Base-by-base conservation (phyloP, 2,113 vertebrate genomes). In the Alces alces region DNA sequence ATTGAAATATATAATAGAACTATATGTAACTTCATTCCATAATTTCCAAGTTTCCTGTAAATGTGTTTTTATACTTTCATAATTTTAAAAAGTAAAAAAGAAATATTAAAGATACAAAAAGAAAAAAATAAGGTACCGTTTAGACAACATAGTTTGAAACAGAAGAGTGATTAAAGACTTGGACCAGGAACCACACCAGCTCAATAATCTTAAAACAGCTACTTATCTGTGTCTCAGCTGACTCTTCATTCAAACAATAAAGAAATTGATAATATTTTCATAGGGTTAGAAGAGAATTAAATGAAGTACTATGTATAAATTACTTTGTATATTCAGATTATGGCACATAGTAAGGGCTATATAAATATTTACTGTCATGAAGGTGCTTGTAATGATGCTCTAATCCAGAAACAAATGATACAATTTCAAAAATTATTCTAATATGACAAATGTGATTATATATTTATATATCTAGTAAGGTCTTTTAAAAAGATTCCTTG, bases 121-220 rank as follows among this genome's bases (percentile, higher is more conserved):
- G 19, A 70, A 70, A 70, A 73, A 4, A 80, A n/a, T 57, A 17
- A 95, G 84, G 50, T 19, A 43, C 73, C n/a, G 36, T 76, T 95
- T 90, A 73, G 10, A 60, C 70, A 93, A 70, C 17, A 33, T 43
- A 1, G 2, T 55, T 50, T 55, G 2, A 50, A 86, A 15, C 14
- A 79, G 11, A 25, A 70, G 12, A 91, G 14, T 92, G 6, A 54
- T 70, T 87, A 36, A 79, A 96, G 25, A 47, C 6, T 6, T 36
- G 12, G 1, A 58, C 2, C 0, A 15, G 50, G 0, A 50, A 2
- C 3, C 14, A 76, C 3, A 82, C 5, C 4, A 47, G 14, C 9
- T 66, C 39, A 25, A 3, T 33, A 43, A 85, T 2, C 7, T 50
- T 78, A 28, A 50, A 47, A 85, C 2, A 76, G 4, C 5, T 58